Evolutionary conservation across 2,113 vertebrate genomes (phyloP).

Genomic region (Indicator indicator): DNA sequence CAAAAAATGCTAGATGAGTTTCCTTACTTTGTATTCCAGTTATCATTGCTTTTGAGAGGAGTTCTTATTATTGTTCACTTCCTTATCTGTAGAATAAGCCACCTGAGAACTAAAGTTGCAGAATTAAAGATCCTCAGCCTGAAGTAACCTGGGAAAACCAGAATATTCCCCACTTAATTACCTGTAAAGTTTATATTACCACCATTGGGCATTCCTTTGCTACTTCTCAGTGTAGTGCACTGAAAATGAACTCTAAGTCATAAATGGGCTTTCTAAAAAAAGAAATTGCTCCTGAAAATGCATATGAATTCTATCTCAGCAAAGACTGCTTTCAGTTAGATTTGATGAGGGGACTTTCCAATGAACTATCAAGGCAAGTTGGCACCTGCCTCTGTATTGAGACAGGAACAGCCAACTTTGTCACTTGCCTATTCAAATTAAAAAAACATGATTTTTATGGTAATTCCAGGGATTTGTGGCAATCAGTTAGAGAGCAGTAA

Average conservation of each 20-base stretch:
- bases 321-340: background rate
- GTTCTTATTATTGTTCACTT: background rate
- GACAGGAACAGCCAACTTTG: background rate
- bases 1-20: background rate
- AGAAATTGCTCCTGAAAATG: background rate
- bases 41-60: background rate
- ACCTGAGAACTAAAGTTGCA: background rate
- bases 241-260: background rate
- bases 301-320: accelerated
- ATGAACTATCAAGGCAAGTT: background rate
- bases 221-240: background rate
- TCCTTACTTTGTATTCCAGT: background rate
- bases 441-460: background rate
- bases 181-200: background rate
- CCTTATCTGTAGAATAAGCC: background rate
- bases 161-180: background rate
- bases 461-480: background rate
- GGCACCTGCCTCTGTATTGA: background rate
- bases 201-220: background rate
- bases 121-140: background rate
- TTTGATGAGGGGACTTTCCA: background rate
- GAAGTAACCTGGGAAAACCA: background rate
- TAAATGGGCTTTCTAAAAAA: background rate
- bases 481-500: background rate
- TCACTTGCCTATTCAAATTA: background rate